Base-by-base conservation (phyloP, 2,888 invertebrate genomes). In the Zele albiditarsus region DNA sequence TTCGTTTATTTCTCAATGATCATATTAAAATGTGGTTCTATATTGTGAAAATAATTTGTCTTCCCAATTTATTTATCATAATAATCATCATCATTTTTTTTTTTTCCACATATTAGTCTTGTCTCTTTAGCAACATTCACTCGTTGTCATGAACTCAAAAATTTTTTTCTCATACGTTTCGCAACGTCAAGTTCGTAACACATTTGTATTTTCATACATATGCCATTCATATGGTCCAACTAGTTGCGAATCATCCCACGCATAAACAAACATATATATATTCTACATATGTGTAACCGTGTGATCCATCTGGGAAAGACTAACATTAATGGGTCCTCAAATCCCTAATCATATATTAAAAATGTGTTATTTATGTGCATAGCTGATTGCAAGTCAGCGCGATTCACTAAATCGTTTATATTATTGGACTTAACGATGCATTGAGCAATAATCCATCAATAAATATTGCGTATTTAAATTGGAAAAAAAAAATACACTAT, bases 171-270 rank as follows among this genome's bases (percentile, higher is more conserved):
- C 25, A 16, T 31, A 23, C n/a, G 27, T 38, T 71, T n/a, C 42
- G 53, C 46, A 71, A 60, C n/a, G 14, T 28, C 42, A 33, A 31
- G 58, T 62, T 62, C 31, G 62, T 62, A 71, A 33, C 42, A 20
- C 71, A 71, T 62, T 46, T 62, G 62, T 62, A 27, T 60, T n/a
- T 71, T 46, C 42, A 62, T 20, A 53, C 62, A 71, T 62, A 46
- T 71, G 46, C 53, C 25, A 71, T 46, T 46, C 62, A 62, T 27
- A 28, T 62, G 71, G 62, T n/a, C 27, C n/a, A 71, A 57, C 57
- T 70, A 60, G 25, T 53, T 6, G 12, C 12, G n/a, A n/a, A 28
- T 71, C 62, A 62, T 71, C 71, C 71, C 49, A 71, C 60, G 70
- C 60, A 71, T 62, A 3, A 25, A 33, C n/a, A 16, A 4, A 46